Evolutionary conservation across 2,113 vertebrate genomes (phyloP).

Genomic region (Ellobius talpinus): DNA sequence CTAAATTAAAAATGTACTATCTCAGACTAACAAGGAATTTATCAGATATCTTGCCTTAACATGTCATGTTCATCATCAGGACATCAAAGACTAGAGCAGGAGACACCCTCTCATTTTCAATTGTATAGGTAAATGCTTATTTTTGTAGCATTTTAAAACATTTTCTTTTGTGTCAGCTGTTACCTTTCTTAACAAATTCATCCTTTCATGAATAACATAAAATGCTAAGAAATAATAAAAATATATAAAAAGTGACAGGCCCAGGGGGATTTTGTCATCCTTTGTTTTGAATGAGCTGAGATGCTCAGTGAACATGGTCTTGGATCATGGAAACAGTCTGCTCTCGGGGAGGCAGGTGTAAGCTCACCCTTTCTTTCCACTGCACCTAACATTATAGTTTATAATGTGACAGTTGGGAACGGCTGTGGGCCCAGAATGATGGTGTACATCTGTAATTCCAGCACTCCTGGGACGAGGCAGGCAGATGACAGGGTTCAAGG

Average conservation of each 20-base stretch:
- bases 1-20: background rate
- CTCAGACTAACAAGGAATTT: background rate
- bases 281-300: background rate
- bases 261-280: background rate
- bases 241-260: background rate
- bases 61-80: background rate
- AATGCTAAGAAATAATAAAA: background rate
- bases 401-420: background rate
- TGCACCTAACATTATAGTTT: background rate
- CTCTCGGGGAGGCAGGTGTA: background rate
- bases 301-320: background rate
- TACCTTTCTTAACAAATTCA: background rate
- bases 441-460: no score
- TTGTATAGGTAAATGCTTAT: background rate
- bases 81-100: background rate
- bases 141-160: background rate
- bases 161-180: background rate
- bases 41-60: background rate
- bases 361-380: background rate
- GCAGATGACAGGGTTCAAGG: background rate
- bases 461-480: background rate
- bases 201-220: constrained; percentile 4
- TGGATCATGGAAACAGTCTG: background rate
- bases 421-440: background rate
- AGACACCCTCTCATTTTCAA: background rate